phyloP scores from a whole-genome alignment of 2,888 invertebrate species.

The Alviniconcha strummeri region DNA sequence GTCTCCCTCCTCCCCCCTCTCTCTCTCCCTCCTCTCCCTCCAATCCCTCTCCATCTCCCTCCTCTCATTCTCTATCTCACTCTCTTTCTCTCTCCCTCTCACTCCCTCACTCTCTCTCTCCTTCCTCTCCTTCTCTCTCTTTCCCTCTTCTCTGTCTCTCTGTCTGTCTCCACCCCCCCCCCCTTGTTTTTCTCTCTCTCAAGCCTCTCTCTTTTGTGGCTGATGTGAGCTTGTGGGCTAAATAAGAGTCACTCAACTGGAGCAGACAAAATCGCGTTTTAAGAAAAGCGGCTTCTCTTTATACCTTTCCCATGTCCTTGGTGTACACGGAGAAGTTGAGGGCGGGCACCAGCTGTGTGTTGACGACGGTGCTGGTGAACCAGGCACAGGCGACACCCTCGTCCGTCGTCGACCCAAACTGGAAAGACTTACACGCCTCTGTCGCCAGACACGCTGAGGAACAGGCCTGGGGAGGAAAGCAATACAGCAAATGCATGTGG shows the following conservation, averaged over 20 bases:
- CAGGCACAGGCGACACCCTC: constrained; percentile 20
- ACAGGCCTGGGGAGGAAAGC: constrained; percentile 56
- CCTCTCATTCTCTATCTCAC: neutral
- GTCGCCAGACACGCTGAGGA: constrained; percentile 57
- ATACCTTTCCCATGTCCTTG: constrained; percentile 35
- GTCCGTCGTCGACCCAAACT: constrained; percentile 28
- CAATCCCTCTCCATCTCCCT: neutral
- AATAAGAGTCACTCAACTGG: no score
- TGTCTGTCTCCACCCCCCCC: no score
- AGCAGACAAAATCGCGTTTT: no score
- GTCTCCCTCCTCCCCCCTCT: no score
- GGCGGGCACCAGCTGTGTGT: constrained; percentile 11
- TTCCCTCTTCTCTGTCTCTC: no score
- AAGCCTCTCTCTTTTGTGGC: no score
- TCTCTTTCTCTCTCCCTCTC: no score
- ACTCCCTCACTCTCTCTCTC: no score
- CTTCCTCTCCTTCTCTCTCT: no score
- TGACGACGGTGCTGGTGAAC: constrained; percentile 15
- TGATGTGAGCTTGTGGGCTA: no score
- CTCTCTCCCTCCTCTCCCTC: neutral
- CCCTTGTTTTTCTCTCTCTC: no score
- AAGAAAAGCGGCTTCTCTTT: neutral
- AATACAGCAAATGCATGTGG: no score
- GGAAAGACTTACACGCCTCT: constrained; percentile 59
- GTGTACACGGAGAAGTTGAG: constrained; percentile 29